Evolutionary conservation across 1,140 invertebrate species (phyloP).

Genomic region (Aphidius ervi): DNA sequence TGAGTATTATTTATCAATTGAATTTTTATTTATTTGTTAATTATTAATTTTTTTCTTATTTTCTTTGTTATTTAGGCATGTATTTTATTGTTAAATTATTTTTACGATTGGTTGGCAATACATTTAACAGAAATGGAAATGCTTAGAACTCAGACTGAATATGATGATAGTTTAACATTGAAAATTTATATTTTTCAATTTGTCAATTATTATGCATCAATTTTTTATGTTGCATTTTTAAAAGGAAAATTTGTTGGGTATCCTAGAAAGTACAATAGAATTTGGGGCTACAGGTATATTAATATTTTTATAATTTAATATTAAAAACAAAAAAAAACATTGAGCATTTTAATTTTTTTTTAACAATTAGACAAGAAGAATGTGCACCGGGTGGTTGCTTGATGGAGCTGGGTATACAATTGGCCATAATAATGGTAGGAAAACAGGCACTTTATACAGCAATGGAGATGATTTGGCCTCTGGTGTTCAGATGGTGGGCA

Average conservation of each 20-base stretch:
- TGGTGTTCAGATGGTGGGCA: constrained; percentile 70
- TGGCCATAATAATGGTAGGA: constrained; percentile 93
- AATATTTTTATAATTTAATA: background rate
- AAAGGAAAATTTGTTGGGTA: constrained; percentile 89
- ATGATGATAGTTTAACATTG: constrained; percentile 92
- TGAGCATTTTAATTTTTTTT: constrained; percentile 1
- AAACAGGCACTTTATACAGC: constrained; percentile 93
- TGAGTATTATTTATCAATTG: constrained; percentile 36
- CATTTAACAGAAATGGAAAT: constrained; percentile 73
- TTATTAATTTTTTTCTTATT: constrained; percentile 4
- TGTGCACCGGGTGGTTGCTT: constrained; percentile 86
- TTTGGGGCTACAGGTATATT: constrained; percentile 59
- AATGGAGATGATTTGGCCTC: constrained; percentile 72
- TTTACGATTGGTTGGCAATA: constrained; percentile 53
- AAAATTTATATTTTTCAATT: constrained; percentile 98
- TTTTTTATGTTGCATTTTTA: constrained; percentile 98
- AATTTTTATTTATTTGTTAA: background rate
- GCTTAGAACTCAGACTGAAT: constrained; percentile 92
- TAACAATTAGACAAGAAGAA: constrained; percentile 70
- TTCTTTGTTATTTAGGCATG: constrained; percentile 32
- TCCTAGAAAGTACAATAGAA: constrained; percentile 71
- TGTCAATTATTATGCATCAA: constrained; percentile 97
- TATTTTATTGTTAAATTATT: constrained; percentile 53
- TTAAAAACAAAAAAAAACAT: background rate
- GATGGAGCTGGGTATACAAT: constrained; percentile 86